A percentile compares a stretch with the other conserved stretches of the same genome.
These are phyloP conservation scores for Porites divaricata DNA, from an alignment of 92 coral and sea anemone genomes.

Conservation along the genomic window DNA sequence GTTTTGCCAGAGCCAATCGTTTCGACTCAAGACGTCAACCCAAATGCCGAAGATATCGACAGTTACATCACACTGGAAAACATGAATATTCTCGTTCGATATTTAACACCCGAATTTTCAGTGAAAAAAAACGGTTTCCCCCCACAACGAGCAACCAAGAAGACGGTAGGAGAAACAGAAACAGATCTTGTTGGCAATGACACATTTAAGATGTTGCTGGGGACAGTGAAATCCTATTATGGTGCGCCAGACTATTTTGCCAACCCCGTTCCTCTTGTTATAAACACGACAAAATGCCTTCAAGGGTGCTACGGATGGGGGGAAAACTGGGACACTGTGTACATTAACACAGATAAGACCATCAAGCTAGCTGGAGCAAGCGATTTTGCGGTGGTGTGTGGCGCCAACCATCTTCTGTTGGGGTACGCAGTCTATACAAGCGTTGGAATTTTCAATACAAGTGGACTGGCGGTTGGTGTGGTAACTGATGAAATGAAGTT, in stretches of 20 bases:
- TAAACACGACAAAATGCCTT: conserved; percentile 13
- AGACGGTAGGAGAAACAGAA: neutral
- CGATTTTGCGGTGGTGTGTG: conserved; percentile 38
- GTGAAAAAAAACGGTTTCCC: conserved; percentile 9
- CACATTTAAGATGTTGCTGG: conserved; percentile 4
- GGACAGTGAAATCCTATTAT: neutral
- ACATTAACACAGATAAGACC: conserved; percentile 8
- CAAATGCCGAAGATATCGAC: conserved; percentile 15
- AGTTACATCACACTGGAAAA: neutral
- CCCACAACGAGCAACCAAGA: neutral
- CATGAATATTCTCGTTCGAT: conserved; percentile 28
- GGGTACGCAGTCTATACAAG: conserved; percentile 32
- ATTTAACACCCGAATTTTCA: conserved; percentile 15
- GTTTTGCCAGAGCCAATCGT: conserved; percentile 29
- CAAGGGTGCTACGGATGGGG: conserved; percentile 32
- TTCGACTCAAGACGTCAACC: neutral
- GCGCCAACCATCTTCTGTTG: conserved; percentile 27
- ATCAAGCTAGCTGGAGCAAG: conserved; percentile 10
- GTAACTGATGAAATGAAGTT: conserved; percentile 25
- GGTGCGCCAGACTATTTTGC: neutral
- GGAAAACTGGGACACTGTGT: conserved; percentile 35
- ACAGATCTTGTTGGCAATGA: conserved; percentile 1
- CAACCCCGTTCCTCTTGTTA: neutral
- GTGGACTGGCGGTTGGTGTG: conserved; percentile 30
- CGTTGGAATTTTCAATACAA: conserved; percentile 29